Percentiles rank a stretch among this genome's conserved stretches.
Conservation (phyloP, 1,140 invertebrate species). For the Plodia interpunctella region DNA sequence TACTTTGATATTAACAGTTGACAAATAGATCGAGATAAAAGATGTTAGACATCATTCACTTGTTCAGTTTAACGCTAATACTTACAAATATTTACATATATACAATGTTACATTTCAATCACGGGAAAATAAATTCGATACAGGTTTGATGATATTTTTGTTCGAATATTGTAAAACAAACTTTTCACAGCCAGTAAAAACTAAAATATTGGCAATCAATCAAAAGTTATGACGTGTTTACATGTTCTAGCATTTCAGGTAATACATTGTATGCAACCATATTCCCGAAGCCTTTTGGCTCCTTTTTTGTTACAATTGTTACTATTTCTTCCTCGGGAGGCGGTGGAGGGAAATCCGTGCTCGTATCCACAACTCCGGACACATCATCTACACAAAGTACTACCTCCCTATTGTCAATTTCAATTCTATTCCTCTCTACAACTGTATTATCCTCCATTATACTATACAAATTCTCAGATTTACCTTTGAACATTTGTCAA, state of each 20-base stretch:
- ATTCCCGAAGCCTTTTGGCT: slow-evolving; percentile 65
- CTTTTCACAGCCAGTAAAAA: slow-evolving; percentile 50
- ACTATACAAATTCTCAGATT: slow-evolving; percentile 75
- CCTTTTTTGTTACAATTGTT: slow-evolving; percentile 73
- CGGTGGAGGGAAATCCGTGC: slow-evolving; percentile 57
- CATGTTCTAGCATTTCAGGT: slow-evolving; percentile 71
- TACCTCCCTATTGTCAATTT: slow-evolving; percentile 71
- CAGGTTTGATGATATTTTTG: slow-evolving; percentile 19
- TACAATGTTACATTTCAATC: slow-evolving; percentile 16
- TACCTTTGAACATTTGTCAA: slow-evolving; percentile 76
- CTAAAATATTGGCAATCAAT: slow-evolving; percentile 23
- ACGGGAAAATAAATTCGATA: slow-evolving; percentile 41
- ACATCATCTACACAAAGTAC: slow-evolving; percentile 70
- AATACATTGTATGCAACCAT: slow-evolving; percentile 75
- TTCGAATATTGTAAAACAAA: slow-evolving; percentile 16
- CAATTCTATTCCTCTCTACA: slow-evolving; percentile 64
- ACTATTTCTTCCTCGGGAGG: slow-evolving; percentile 73
- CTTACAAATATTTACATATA: slow-evolving; percentile 39
- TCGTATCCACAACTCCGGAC: slow-evolving; percentile 40
- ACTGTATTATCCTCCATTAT: slow-evolving; percentile 74
- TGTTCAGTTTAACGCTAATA: slow-evolving; percentile 29
- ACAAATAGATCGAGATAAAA: slow-evolving; percentile 63
- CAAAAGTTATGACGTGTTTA: slow-evolving; percentile 44
- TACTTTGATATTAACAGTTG: slow-evolving; percentile 66
- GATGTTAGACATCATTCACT: slow-evolving; percentile 59